These are phyloP conservation scores for Antedon mediterranea DNA, from an alignment of 53 echinoderm and acorn worm genomes.

Conservation along the genomic window DNA sequence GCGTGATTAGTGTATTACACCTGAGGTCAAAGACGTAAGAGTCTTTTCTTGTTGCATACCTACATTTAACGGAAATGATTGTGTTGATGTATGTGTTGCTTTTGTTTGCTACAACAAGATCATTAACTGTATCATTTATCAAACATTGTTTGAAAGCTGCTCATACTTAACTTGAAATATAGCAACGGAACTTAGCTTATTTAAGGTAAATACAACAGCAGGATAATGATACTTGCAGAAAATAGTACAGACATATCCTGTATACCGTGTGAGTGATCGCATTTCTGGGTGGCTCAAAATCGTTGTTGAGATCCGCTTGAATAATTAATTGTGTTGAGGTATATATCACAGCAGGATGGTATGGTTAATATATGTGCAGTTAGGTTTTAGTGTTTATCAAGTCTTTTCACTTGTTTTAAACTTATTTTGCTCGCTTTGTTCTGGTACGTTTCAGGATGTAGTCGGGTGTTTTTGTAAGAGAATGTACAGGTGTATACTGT, in stretches of 20 bases:
- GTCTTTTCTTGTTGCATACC: no score
- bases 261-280: background rate
- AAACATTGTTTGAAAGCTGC: background rate
- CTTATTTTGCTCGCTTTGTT: background rate
- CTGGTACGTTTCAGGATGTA: background rate
- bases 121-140: background rate
- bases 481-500: no score
- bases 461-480: no score
- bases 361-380: no score
- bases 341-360: background rate
- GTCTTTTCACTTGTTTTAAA: background rate
- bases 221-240: no score
- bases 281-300: background rate
- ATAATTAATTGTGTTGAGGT: background rate
- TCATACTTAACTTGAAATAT: background rate
- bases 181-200: background rate
- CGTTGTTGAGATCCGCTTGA: no score
- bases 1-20: no score
- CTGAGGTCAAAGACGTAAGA: no score
- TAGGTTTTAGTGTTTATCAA: background rate
- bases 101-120: background rate
- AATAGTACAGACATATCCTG: background rate
- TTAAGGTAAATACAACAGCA: background rate
- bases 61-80: no score
- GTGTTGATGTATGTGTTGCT: background rate